Conservation (phyloP, 2,113 vertebrate genomes). For the Dasyprocta punctata region DNA sequence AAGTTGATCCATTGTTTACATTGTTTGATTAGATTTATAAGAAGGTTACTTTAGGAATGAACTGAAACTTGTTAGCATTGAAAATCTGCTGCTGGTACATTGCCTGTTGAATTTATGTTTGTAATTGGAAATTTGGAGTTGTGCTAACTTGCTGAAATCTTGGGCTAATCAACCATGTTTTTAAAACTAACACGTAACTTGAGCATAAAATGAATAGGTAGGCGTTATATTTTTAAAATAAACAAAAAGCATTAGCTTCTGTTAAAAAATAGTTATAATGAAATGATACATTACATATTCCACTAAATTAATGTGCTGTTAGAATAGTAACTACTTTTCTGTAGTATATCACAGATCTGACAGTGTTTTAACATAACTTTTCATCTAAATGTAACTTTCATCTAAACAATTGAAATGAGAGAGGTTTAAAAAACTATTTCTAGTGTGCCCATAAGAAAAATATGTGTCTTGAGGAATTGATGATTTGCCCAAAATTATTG, state of each 20-base stretch:
- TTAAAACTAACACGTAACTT: conserved; percentile 50
- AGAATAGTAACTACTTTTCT: not conserved
- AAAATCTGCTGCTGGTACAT: not conserved
- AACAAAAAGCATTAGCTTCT: too few relatives aligned
- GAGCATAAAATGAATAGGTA: not conserved
- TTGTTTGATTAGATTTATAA: not conserved
- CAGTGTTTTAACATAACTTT: not conserved
- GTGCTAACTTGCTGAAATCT: conserved; percentile 45
- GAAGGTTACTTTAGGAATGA: not conserved
- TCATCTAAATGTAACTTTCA: conserved; percentile 19
- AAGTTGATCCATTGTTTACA: not conserved
- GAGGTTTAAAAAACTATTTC: conserved; percentile 12
- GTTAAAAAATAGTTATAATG: not conserved
- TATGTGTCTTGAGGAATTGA: not conserved
- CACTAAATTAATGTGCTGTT: not conserved
- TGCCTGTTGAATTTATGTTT: not conserved
- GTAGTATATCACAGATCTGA: not conserved
- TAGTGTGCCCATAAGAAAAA: not conserved
- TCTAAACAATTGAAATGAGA: not conserved
- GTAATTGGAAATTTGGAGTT: conserved; percentile 10
- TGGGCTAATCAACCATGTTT: not conserved
- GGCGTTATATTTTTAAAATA: too few relatives aligned
- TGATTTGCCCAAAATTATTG: not conserved
- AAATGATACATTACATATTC: not conserved
- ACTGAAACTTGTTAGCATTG: not conserved